Percentiles rank a stretch among this genome's conserved stretches.
These are phyloP conservation scores for Poeciliopsis infans DNA, from an alignment of 2,797 vertebrate genomes.

Conservation along the genomic window DNA sequence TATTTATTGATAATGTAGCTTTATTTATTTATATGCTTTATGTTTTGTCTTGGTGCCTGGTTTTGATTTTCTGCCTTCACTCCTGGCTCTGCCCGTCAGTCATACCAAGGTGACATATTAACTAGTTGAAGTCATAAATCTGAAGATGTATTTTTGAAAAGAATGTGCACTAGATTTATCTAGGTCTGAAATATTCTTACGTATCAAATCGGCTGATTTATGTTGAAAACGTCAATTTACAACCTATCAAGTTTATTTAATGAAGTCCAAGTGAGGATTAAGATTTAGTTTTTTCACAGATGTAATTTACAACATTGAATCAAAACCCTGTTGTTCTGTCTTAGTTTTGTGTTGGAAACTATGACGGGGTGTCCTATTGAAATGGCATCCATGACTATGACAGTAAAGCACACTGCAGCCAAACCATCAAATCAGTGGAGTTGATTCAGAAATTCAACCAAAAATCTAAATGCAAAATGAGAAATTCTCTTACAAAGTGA, in stretches of 20 bases:
- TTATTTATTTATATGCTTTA: neutral
- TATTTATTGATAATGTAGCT: neutral
- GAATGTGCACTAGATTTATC: neutral
- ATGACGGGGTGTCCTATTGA: neutral
- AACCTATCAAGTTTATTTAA: neutral
- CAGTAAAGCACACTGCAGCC: neutral
- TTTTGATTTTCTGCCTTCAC: neutral
- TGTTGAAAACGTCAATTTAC: neutral
- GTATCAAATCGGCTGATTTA: neutral
- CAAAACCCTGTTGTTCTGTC: neutral
- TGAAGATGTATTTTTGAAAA: neutral
- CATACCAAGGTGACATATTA: neutral
- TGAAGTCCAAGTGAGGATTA: neutral
- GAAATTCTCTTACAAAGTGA: neutral
- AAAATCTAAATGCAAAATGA: neutral
- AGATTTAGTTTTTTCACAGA: neutral
- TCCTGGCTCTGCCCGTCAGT: too few relatives aligned
- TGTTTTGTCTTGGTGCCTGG: neutral
- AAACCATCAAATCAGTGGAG: neutral
- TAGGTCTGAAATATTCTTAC: neutral
- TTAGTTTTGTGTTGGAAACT: neutral
- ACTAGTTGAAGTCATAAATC: neutral
- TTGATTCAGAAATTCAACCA: neutral
- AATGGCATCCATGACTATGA: neutral
- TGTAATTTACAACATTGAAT: neutral